Percentiles rank a stretch among this genome's conserved stretches.
These are phyloP conservation scores for Paraplagusia blochii DNA, from an alignment of 2,113 vertebrate genomes.

Conservation along the genomic window DNA sequence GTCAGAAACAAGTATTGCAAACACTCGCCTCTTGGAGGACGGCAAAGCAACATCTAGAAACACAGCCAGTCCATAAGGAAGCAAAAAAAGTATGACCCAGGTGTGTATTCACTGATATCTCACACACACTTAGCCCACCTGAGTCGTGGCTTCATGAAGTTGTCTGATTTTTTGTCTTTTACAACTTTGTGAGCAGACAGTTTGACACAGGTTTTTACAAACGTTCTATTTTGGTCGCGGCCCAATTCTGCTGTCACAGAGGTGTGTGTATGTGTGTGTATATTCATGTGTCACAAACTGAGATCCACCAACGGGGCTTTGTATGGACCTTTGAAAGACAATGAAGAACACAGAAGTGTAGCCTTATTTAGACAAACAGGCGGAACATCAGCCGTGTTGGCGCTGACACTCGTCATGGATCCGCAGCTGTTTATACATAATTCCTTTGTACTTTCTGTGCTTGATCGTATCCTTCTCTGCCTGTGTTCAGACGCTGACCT, in stretches of 20 bases:
- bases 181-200: slow-evolving; percentile 40
- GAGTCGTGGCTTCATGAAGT: slow-evolving; percentile 5
- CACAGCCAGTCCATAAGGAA: too few species aligned
- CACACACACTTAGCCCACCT: not conserved
- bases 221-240: slow-evolving; percentile 60
- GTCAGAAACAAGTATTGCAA: too few species aligned
- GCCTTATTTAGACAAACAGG: slow-evolving; percentile 68
- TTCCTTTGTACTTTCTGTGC: slow-evolving; percentile 66
- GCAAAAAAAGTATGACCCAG: too few species aligned
- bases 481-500: slow-evolving; percentile 68
- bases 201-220: slow-evolving; percentile 38
- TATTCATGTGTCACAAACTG: slow-evolving; percentile 62
- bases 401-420: slow-evolving; percentile 57
- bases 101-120: too few species aligned
- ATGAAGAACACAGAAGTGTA: slow-evolving; percentile 51
- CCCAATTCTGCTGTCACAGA: slow-evolving; percentile 62
- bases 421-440: slow-evolving; percentile 65
- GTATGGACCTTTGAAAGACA: slow-evolving; percentile 55
- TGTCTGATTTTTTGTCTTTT: slow-evolving; percentile 30
- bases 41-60: too few species aligned
- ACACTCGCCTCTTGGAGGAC: too few species aligned
- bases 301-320: slow-evolving; percentile 54
- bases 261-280: slow-evolving; percentile 35
- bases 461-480: slow-evolving; percentile 62
- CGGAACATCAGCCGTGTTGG: slow-evolving; percentile 56